A percentile compares a stretch with the other conserved stretches of the same genome.
Conservation (phyloP, 2,797 vertebrate species). For the Scomberomorus guttatus region DNA sequence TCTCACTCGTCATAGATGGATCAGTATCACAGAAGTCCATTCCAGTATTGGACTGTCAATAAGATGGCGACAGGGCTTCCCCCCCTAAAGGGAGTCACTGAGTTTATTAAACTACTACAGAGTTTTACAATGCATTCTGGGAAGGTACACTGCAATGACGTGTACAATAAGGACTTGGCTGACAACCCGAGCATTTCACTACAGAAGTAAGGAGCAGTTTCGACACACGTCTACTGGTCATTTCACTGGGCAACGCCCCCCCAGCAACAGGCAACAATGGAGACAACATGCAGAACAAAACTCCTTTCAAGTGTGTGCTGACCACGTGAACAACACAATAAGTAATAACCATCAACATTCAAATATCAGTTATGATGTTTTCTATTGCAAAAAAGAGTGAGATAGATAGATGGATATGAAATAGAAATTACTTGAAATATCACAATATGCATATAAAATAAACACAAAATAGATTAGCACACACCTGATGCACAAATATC, state of each 20-base stretch:
- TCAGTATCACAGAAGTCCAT: constrained; percentile 2
- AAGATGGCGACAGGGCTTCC: not conserved
- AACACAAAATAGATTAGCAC: not conserved
- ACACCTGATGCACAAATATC: not conserved
- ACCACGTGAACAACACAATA: constrained; percentile 7
- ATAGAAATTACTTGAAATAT: not conserved
- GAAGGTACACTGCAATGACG: not conserved
- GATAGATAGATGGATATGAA: not conserved
- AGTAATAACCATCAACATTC: not conserved
- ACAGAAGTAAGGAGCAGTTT: not conserved
- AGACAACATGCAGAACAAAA: constrained; percentile 31
- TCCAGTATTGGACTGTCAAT: not conserved
- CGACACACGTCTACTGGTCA: not conserved
- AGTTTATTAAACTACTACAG: constrained; percentile 16
- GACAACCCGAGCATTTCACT: not conserved
- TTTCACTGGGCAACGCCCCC: not conserved
- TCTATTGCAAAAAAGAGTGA: not conserved
- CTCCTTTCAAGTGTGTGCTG: constrained; percentile 22
- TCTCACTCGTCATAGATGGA: not conserved
- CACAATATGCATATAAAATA: not conserved
- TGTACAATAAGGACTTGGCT: not conserved
- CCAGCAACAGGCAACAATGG: constrained; percentile 46
- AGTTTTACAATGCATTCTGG: not conserved
- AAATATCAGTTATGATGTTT: constrained; percentile 8
- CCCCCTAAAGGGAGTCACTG: constrained; percentile 18